Evolutionary conservation across 2,888 invertebrate genomes (phyloP).

Genomic region (Megastigmus dorsalis): DNA sequence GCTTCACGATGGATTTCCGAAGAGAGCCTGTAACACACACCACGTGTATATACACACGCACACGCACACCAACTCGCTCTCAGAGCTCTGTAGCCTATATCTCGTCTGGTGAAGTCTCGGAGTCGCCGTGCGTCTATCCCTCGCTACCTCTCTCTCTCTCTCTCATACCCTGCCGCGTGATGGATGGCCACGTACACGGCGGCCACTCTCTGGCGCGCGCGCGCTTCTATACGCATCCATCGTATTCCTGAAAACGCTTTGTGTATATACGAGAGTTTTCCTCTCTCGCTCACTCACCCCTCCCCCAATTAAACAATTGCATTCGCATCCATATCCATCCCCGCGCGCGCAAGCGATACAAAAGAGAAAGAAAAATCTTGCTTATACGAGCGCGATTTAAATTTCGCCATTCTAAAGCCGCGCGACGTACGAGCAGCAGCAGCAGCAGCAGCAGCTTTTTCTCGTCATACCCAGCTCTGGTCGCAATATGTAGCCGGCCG

Average conservation of each 20-base stretch:
- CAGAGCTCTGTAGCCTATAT: too few species aligned
- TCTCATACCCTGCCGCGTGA: neutral
- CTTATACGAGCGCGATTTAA: slow-evolving; percentile 34
- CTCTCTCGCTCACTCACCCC: slow-evolving; percentile 59
- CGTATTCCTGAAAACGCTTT: slow-evolving; percentile 9
- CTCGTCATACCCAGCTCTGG: neutral
- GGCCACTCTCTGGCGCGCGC: slow-evolving; percentile 50
- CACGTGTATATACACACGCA: too few species aligned
- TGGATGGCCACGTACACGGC: slow-evolving; percentile 62
- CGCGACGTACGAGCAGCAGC: neutral
- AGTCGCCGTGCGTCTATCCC: too few species aligned
- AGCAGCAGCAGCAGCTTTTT: neutral
- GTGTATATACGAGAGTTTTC: too few species aligned
- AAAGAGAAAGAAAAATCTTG: slow-evolving; percentile 15
- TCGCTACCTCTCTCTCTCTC: too few species aligned
- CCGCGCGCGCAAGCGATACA: too few species aligned
- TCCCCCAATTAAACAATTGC: slow-evolving; percentile 72
- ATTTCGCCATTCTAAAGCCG: slow-evolving; percentile 22
- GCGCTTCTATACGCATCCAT: too few species aligned
- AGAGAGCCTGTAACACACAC: slow-evolving; percentile 43
- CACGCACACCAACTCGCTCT: too few species aligned
- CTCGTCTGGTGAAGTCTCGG: neutral
- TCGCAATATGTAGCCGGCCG: too few species aligned
- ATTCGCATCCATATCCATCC: slow-evolving; percentile 69
- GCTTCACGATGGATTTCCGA: slow-evolving; percentile 55